Base-by-base conservation (phyloP, 2,888 invertebrate genomes). In the Aradus depressus region DNA sequence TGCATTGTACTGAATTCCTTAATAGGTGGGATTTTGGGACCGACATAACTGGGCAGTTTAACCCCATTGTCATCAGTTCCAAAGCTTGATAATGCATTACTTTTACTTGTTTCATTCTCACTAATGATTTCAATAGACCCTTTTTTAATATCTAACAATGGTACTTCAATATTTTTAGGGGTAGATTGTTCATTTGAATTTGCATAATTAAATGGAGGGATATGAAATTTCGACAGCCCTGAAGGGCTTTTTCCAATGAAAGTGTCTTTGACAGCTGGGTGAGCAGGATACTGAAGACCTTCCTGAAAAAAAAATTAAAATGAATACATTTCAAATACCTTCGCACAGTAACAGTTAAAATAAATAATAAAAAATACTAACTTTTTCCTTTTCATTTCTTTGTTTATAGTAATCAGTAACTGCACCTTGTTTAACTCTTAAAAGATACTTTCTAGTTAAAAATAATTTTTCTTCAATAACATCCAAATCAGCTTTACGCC, bases 401-500 rank as follows among this genome's bases (percentile, higher is more conserved):
- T 53, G 47, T 21, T 50, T 39, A 23, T 56, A 56, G 34, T 44
- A 56, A 14, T 54, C 54, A 28, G 54, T 19, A 21, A 44, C 50
- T 18, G 53, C 44, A 12, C 47, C 45, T 37, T 53, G 52, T 18
- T 51, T 39, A 3, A 55, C 31, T 19, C 19, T 50, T 23, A 51
- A 44, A 3, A 57, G 51, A 31, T 35, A 22, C 22, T 50, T 41
- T 25, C 52, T 42, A n/a, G 49, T 45, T 28, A 43, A 26, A 31
- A 50, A 52, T n/a, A 57, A 55, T 34, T 43, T 51, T 12, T 55
- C 52, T 37, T 57, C 57, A 23, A 55, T 51, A 6, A 28, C 18
- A 8, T 53, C 44, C 16, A 55, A 41, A 51, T 57, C 57, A 21
- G 28, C 43, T 25, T 43, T 48, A n/a, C 52, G 19, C 35, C 50